Percentiles rank a stretch among this genome's conserved stretches.
phyloP scores from a whole-genome alignment of 2,888 invertebrate genomes.

The Quadriops clusia region DNA sequence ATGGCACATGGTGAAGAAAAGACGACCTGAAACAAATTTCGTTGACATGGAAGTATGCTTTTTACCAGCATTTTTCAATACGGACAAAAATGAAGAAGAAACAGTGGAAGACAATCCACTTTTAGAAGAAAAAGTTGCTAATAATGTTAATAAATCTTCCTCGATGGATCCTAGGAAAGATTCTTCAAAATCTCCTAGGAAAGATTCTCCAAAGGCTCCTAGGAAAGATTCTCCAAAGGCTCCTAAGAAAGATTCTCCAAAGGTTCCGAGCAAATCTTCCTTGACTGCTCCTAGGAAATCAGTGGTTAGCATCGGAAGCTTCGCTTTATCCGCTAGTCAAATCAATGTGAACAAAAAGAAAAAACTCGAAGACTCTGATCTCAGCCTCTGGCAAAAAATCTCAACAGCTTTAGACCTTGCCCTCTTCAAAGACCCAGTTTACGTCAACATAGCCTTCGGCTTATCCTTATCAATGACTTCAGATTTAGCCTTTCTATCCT shows the following conservation, averaged over 20 bases:
- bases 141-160: too few species aligned
- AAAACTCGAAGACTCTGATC: slow-evolving; percentile 20
- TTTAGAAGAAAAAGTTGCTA: slow-evolving; percentile 3
- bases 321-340: slow-evolving; percentile 22
- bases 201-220: slow-evolving; percentile 1
- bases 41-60: slow-evolving; percentile 12
- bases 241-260: slow-evolving; percentile 10
- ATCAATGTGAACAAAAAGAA: slow-evolving; percentile 9
- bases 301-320: slow-evolving; percentile 24
- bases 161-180: too few species aligned
- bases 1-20: slow-evolving; percentile 49
- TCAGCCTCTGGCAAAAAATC: slow-evolving; percentile 40
- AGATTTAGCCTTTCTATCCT: slow-evolving; percentile 56
- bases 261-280: too few species aligned
- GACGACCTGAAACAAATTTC: slow-evolving; percentile 24
- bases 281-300: slow-evolving; percentile 23
- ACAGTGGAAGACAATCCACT: background rate
- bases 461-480: slow-evolving; percentile 55
- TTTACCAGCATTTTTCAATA: too few species aligned
- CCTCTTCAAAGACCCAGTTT: slow-evolving; percentile 49
- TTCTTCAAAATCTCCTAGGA: slow-evolving; percentile 11
- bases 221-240: too few species aligned
- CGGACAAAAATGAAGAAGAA: slow-evolving; percentile 3
- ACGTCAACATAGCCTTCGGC: slow-evolving; percentile 58
- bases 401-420: slow-evolving; percentile 50